phyloP scores from a whole-genome alignment of 2,888 invertebrate genomes.

The Beris morrisii region DNA sequence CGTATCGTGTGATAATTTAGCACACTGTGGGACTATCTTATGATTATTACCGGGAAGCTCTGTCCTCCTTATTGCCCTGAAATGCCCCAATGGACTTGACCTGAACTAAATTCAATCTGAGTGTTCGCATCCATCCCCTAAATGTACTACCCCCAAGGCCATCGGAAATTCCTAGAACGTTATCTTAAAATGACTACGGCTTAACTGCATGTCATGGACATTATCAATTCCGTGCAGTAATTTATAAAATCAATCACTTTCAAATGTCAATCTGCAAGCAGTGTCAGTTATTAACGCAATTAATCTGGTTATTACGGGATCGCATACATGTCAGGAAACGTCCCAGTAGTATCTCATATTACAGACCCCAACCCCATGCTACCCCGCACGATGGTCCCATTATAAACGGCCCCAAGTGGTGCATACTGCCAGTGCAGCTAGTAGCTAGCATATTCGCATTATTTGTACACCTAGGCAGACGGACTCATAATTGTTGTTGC shows the following conservation, averaged over 20 bases:
- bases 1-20: too few species aligned
- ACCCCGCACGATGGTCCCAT: conserved; percentile 4
- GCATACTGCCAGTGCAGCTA: conserved; percentile 15
- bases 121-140: too few species aligned
- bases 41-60: too few species aligned
- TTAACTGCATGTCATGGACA: conserved; percentile 23
- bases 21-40: too few species aligned
- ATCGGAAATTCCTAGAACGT: too few species aligned
- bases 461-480: conserved; percentile 3
- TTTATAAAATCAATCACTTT: conserved; percentile 44
- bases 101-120: too few species aligned
- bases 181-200: not conserved
- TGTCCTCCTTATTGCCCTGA: too few species aligned
- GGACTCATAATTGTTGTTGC: conserved; percentile 15
- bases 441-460: conserved; percentile 29
- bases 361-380: not conserved
- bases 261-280: conserved; percentile 45
- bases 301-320: conserved; percentile 56
- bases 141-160: too few species aligned
- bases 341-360: conserved; percentile 27
- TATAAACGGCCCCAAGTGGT: conserved; percentile 7
- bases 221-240: conserved; percentile 38
- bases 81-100: too few species aligned
- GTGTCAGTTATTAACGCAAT: conserved; percentile 57
- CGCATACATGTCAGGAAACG: conserved; percentile 47